Evolutionary conservation across 1,140 invertebrate genomes (phyloP).

Genomic region (Papilio xuthus): DNA sequence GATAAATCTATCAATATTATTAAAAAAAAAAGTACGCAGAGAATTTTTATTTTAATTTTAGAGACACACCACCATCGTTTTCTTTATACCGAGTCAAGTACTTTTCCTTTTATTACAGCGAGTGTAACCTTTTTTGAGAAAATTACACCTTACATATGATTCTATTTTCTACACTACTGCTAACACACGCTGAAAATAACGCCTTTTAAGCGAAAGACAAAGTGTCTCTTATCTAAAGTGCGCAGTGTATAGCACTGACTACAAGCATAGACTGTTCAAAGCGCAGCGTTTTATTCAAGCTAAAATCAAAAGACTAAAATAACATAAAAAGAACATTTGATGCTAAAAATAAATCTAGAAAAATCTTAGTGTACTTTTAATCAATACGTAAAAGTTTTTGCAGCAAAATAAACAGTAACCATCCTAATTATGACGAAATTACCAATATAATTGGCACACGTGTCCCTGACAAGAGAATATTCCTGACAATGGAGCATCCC

Average conservation of each 20-base stretch:
- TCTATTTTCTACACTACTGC: neutral
- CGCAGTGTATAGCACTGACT: neutral
- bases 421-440: constrained; percentile 17
- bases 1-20: too few species aligned
- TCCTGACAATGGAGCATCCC: constrained; percentile 30
- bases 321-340: neutral
- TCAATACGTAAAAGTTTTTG: neutral
- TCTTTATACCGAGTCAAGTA: too few species aligned
- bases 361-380: neutral
- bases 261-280: constrained; percentile 1
- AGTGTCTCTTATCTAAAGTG: constrained; percentile 18
- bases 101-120: too few species aligned
- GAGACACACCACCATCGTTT: too few species aligned
- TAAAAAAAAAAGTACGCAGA: too few species aligned
- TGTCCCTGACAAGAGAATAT: neutral
- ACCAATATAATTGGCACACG: constrained; percentile 27
- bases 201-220: constrained; percentile 15
- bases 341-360: neutral
- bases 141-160: neutral
- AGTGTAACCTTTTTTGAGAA: neutral
- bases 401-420: constrained; percentile 24
- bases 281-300: neutral
- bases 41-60: too few species aligned
- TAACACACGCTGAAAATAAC: neutral
- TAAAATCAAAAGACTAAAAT: neutral